A percentile compares a stretch with the other conserved stretches of the same genome.
Evolutionary conservation across 2,888 invertebrate species (phyloP).

Genomic region (Coelopa pilipes): DNA sequence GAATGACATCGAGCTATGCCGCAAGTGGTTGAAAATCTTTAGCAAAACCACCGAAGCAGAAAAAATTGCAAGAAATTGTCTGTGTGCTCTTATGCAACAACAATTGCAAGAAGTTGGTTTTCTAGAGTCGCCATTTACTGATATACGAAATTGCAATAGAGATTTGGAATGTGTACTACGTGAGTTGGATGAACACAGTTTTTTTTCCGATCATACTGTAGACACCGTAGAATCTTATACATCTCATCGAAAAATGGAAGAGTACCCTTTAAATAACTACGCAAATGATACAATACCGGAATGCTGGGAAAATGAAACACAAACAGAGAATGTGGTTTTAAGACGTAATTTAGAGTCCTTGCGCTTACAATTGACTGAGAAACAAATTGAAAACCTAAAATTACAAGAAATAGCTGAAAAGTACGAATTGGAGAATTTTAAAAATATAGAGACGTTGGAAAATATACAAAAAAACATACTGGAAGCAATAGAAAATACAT

Average conservation of each 20-base stretch:
- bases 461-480: constrained; percentile 39
- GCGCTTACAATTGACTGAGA: constrained; percentile 45
- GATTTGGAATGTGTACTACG: constrained; percentile 49
- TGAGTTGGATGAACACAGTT: constrained; percentile 43
- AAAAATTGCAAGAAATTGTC: constrained; percentile 56
- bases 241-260: constrained; percentile 22
- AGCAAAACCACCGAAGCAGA: constrained; percentile 49
- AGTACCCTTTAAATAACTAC: background rate
- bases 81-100: constrained; percentile 56
- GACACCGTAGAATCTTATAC: constrained; percentile 17
- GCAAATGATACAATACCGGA: constrained; percentile 27
- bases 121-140: constrained; percentile 53
- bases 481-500: constrained; percentile 34
- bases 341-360: constrained; percentile 44
- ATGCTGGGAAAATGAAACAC: constrained; percentile 40
- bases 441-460: constrained; percentile 31
- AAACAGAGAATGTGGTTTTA: constrained; percentile 42
- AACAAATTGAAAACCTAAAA: constrained; percentile 48
- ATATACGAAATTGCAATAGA: constrained; percentile 45
- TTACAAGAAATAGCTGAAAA: constrained; percentile 46
- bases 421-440: constrained; percentile 37
- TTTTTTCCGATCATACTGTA: constrained; percentile 12
- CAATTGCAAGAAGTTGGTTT: constrained; percentile 49
- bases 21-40: constrained; percentile 59
- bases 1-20: constrained; percentile 51